Conservation (phyloP, 2,113 vertebrate genomes). For the Phalacrocorax carbo region DNA sequence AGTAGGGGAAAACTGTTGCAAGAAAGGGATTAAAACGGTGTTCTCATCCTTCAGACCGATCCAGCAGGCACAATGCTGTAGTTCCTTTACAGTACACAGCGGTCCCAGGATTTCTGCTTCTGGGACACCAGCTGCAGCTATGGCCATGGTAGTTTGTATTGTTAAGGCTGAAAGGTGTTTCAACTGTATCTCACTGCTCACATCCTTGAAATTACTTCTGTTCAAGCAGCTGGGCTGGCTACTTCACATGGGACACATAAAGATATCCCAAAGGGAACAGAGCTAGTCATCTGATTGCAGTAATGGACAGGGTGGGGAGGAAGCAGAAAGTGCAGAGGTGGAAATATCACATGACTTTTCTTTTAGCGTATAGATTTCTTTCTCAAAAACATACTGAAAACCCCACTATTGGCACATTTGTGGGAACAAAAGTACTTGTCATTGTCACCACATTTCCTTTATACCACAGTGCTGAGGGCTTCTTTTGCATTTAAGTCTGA, state of each 20-base stretch:
- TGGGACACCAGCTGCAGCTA: background rate
- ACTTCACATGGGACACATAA: background rate
- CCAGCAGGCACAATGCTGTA: background rate
- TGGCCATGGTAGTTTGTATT: background rate
- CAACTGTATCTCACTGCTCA: background rate
- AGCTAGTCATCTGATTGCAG: background rate
- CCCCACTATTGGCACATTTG: accelerated
- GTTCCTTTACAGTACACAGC: background rate
- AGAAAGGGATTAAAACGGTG: background rate
- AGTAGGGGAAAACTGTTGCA: background rate
- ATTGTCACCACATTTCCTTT: background rate
- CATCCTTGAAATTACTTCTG: background rate
- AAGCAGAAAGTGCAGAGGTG: background rate
- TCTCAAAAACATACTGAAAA: background rate
- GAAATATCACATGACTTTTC: background rate
- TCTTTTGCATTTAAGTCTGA: background rate
- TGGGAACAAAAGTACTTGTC: background rate
- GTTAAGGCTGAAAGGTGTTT: background rate
- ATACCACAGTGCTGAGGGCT: background rate
- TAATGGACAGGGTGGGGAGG: background rate
- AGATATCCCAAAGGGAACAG: background rate
- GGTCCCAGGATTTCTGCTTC: background rate
- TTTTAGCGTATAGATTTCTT: background rate
- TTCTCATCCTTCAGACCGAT: background rate
- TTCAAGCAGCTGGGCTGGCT: background rate